These are phyloP conservation scores for Cyaniris semiargus DNA, from an alignment of 2,888 invertebrate species.

Conservation along the genomic window DNA sequence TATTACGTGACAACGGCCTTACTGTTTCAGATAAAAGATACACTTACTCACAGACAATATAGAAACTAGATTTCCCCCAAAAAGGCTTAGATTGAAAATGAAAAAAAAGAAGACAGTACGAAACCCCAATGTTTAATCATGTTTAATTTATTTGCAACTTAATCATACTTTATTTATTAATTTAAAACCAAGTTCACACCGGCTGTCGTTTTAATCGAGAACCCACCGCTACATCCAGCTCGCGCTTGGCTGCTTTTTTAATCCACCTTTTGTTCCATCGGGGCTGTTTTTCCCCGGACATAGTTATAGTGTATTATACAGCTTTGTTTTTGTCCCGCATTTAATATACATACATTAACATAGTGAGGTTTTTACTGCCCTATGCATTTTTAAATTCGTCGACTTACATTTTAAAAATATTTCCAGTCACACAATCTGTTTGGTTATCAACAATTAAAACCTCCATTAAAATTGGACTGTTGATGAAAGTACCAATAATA, in stretches of 20 bases:
- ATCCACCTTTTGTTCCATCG: slow-evolving; percentile 49
- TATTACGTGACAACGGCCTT: too few species aligned
- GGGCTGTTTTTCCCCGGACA: slow-evolving; percentile 45
- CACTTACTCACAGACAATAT: too few species aligned
- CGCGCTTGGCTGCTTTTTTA: slow-evolving; percentile 43
- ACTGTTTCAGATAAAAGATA: too few species aligned
- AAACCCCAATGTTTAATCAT: too few species aligned
- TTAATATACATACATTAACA: slow-evolving; percentile 60
- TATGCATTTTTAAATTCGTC: slow-evolving; percentile 31
- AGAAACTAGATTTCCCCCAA: too few species aligned
- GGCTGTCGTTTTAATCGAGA: slow-evolving; percentile 30
- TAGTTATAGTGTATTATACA: slow-evolving; percentile 48
- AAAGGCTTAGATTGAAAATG: too few species aligned
- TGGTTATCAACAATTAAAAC: neutral
- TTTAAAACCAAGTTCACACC: neutral
- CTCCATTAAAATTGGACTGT: too few species aligned
- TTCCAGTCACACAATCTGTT: neutral
- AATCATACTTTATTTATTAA: too few species aligned
- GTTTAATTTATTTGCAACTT: too few species aligned
- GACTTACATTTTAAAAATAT: neutral
- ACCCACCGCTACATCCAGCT: slow-evolving; percentile 22
- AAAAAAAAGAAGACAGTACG: too few species aligned
- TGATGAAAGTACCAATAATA: too few species aligned
- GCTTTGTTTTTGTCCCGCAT: slow-evolving; percentile 55
- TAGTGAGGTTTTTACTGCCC: slow-evolving; percentile 48